Evolutionary conservation across 2,113 vertebrate species (phyloP).

Genomic region (Tyrannus savana): DNA sequence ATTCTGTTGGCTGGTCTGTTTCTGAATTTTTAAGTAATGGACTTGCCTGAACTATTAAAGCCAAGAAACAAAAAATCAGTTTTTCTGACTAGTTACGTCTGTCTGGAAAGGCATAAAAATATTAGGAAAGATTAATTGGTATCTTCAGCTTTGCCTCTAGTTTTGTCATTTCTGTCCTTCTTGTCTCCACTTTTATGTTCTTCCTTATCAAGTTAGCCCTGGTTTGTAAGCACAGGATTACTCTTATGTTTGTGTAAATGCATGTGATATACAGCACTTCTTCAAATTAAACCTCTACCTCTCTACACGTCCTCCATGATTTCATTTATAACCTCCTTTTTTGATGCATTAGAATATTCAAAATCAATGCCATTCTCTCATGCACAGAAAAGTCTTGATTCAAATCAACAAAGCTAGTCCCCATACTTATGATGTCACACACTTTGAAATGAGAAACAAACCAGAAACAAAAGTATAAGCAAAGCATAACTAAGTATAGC

Average conservation of each 20-base stretch:
- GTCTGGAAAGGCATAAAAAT: not conserved
- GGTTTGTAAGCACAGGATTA: not conserved
- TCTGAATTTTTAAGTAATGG: not conserved
- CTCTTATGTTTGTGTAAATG: not conserved
- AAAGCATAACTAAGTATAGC: conserved; percentile 53
- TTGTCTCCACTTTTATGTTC: not conserved
- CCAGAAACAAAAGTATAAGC: conserved; percentile 24
- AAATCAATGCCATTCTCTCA: not conserved
- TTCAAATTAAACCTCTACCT: not conserved
- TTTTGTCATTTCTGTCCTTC: not conserved
- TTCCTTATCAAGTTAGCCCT: not conserved
- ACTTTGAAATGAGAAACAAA: conserved; percentile 66
- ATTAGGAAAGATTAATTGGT: not conserved
- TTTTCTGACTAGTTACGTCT: not conserved
- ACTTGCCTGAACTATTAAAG: not conserved
- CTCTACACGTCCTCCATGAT: not conserved
- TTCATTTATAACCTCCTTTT: not conserved
- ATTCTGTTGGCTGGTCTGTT: not conserved
- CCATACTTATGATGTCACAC: conserved; percentile 75
- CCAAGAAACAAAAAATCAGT: not conserved
- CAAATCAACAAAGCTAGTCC: not conserved
- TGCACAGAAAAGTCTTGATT: not conserved
- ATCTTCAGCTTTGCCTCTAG: not conserved
- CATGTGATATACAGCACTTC: not conserved
- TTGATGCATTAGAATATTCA: not conserved